phyloP scores from a whole-genome alignment of 2,888 invertebrate species.

The Idaea straminata region DNA sequence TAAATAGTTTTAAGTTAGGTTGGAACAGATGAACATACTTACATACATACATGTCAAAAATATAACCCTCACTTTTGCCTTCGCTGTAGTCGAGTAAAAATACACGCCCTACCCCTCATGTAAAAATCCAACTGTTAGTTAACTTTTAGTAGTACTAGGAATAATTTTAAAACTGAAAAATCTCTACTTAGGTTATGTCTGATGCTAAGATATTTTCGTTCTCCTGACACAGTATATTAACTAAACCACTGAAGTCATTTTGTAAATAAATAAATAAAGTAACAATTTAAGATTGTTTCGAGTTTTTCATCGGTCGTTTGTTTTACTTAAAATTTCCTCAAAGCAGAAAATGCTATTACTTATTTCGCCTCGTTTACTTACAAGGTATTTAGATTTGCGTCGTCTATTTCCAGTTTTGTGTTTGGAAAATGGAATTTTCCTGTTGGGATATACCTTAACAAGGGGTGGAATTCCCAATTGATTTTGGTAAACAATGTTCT shows the following conservation, averaged over 20 bases:
- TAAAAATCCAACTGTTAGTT: too few species aligned
- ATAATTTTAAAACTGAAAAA: too few species aligned
- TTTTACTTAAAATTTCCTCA: conserved; percentile 58
- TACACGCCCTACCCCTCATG: too few species aligned
- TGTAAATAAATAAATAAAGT: conserved; percentile 20
- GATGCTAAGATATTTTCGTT: too few species aligned
- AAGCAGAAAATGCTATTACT: conserved; percentile 71
- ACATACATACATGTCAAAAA: too few species aligned
- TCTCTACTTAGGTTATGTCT: too few species aligned
- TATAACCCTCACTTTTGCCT: too few species aligned
- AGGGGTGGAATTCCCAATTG: conserved; percentile 70
- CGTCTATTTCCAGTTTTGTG: conserved; percentile 68
- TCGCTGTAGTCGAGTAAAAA: too few species aligned
- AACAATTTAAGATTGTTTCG: conserved; percentile 58
- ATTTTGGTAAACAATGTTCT: conserved; percentile 59
- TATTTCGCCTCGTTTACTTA: conserved; percentile 77
- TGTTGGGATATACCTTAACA: conserved; percentile 50
- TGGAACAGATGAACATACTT: too few species aligned
- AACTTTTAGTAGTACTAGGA: too few species aligned
- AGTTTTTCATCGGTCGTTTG: conserved; percentile 63
- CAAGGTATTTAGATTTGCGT: conserved; percentile 75
- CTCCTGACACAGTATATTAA: too few species aligned
- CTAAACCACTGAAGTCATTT: neutral
- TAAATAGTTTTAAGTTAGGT: too few species aligned
- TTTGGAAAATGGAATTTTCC: conserved; percentile 76